Conservation (phyloP, 2,113 vertebrate genomes). For the Sapayoa aenigma region DNA sequence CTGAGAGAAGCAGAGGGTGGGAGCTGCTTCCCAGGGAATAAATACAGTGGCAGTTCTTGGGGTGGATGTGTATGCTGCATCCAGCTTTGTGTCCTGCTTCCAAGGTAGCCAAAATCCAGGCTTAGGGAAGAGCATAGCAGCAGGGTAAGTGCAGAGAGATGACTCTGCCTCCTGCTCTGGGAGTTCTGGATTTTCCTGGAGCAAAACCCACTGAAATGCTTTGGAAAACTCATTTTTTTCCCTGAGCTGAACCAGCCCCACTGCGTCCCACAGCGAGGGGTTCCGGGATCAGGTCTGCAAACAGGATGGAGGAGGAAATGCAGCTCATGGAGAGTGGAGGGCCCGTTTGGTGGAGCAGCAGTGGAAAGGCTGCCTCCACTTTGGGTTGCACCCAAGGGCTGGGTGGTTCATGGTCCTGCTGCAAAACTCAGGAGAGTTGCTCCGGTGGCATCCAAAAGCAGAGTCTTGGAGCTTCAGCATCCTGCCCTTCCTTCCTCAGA, state of each 20-base stretch:
- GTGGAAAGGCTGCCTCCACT: neutral
- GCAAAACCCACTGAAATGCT: neutral
- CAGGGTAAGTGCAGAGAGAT: neutral
- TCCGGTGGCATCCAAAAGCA: fast-evolving
- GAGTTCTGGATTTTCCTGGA: neutral
- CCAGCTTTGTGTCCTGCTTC: neutral
- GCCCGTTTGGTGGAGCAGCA: neutral
- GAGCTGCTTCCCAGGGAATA: neutral
- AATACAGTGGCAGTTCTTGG: neutral
- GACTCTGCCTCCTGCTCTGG: neutral
- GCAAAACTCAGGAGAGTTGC: fast-evolving
- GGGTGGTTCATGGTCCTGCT: neutral
- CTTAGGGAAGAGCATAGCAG: neutral
- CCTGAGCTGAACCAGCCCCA: neutral
- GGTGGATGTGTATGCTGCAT: fast-evolving
- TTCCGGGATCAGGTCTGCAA: neutral
- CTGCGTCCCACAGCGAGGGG: fast-evolving
- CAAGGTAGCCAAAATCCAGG: neutral
- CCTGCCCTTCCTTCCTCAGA: conserved; percentile 23
- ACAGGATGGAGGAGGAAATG: neutral
- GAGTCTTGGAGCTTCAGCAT: neutral
- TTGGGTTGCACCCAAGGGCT: neutral
- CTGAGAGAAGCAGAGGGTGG: neutral
- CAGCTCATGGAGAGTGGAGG: neutral
- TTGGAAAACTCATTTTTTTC: neutral